Evolutionary conservation across 1,140 invertebrate species (phyloP).

Genomic region (Aricia agestis): DNA sequence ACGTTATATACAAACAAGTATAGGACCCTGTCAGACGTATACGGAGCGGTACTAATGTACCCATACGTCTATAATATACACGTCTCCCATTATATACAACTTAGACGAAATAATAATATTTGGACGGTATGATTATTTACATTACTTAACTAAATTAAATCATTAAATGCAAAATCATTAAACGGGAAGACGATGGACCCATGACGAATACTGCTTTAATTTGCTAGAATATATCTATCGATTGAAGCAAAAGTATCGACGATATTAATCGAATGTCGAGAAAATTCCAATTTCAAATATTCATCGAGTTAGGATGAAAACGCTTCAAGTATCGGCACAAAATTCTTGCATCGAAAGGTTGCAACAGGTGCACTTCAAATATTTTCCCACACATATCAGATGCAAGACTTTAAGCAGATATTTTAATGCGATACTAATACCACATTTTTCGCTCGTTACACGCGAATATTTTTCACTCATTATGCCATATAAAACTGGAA

Average conservation of each 20-base stretch:
- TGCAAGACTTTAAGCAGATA: neutral
- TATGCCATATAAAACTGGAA: neutral
- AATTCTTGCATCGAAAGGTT: neutral
- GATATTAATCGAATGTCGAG: neutral
- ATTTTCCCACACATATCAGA: neutral
- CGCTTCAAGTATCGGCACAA: neutral
- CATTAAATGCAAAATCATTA: constrained; percentile 65
- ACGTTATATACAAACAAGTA: constrained; percentile 24
- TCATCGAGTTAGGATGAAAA: neutral
- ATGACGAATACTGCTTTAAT: constrained; percentile 4
- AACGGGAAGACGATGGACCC: constrained; percentile 49
- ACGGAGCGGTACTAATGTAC: too few relatives aligned
- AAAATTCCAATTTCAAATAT: neutral
- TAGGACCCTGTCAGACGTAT: constrained; percentile 26
- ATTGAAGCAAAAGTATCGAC: neutral
- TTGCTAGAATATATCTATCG: neutral
- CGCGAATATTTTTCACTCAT: neutral
- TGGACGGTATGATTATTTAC: constrained; percentile 29
- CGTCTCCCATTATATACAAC: constrained; percentile 36
- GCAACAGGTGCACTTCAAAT: neutral
- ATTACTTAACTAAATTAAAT: constrained; percentile 36
- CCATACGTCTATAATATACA: constrained; percentile 19
- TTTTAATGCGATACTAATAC: neutral
- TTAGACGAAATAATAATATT: constrained; percentile 24
- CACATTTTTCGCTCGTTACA: neutral